A percentile compares a stretch with the other conserved stretches of the same genome.
These are phyloP conservation scores for Trissonchulus latispiculum DNA, from an alignment of 2,888 invertebrate species.

Conservation along the genomic window DNA sequence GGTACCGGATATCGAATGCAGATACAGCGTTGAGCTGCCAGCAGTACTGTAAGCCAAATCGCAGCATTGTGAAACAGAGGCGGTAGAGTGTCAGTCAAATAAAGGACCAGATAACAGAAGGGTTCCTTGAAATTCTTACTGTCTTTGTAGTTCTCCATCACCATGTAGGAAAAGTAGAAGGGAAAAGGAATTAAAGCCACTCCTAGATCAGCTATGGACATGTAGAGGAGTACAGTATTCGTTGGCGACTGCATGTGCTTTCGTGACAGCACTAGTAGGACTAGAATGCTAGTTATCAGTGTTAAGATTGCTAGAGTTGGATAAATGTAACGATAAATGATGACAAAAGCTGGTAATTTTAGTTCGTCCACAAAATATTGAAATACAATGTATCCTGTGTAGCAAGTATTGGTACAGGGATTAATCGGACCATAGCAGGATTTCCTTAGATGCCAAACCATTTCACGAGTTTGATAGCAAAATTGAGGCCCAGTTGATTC, in stretches of 20 bases:
- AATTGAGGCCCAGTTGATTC: too few relatives aligned
- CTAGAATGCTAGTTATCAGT: constrained; percentile 71
- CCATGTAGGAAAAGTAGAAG: constrained; percentile 56
- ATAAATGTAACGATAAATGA: background rate
- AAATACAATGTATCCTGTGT: background rate
- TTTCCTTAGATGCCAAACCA: too few relatives aligned
- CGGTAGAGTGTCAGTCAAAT: constrained; percentile 46
- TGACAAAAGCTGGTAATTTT: background rate
- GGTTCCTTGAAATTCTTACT: constrained; percentile 27
- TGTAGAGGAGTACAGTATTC: constrained; percentile 77
- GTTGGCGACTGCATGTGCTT: constrained; percentile 81
- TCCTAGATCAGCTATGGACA: constrained; percentile 84
- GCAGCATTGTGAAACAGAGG: constrained; percentile 76
- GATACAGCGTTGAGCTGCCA: constrained; percentile 80
- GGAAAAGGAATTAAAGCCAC: constrained; percentile 76
- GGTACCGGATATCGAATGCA: constrained; percentile 82
- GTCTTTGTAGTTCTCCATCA: constrained; percentile 13
- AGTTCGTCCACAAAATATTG: background rate
- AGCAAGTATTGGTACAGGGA: background rate
- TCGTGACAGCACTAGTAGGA: constrained; percentile 73
- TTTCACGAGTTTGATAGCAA: too few relatives aligned
- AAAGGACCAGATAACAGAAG: constrained; percentile 8
- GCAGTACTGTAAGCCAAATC: constrained; percentile 75
- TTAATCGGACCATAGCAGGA: background rate
- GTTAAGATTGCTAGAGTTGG: constrained; percentile 71